phyloP scores from a whole-genome alignment of 2,113 vertebrate genomes.

The Callaeas wilsoni region DNA sequence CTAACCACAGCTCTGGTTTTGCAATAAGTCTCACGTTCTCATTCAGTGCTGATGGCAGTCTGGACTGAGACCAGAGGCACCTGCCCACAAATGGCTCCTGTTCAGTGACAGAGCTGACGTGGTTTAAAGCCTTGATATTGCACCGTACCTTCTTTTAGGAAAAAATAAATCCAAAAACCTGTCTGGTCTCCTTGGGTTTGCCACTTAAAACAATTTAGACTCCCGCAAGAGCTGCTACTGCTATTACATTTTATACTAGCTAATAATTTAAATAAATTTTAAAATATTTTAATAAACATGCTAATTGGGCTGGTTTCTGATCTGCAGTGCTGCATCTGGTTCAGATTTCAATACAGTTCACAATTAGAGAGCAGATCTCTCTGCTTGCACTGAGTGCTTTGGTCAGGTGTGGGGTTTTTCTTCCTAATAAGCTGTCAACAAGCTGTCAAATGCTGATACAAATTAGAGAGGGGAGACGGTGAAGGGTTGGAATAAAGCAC shows the following conservation, averaged over 20 bases:
- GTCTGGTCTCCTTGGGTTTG: not conserved
- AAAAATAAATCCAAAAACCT: not conserved
- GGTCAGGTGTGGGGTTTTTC: not conserved
- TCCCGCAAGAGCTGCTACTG: not conserved
- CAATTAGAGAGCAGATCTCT: not conserved
- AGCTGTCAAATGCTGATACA: conserved; percentile 6
- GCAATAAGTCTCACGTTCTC: fast-evolving
- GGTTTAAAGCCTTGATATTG: not conserved
- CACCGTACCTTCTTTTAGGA: not conserved
- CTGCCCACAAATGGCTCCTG: not conserved
- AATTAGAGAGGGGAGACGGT: not conserved
- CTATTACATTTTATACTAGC: not conserved
- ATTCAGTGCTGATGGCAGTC: not conserved
- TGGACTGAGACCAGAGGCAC: not conserved
- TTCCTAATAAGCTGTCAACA: conserved; percentile 44
- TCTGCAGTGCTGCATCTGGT: not conserved
- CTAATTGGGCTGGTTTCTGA: conserved; percentile 3
- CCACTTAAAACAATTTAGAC: not conserved
- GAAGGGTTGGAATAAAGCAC: not conserved
- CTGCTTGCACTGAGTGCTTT: not conserved
- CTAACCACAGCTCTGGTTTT: not conserved
- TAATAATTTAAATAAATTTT: not conserved
- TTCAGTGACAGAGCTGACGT: not conserved
- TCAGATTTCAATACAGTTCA: not conserved
- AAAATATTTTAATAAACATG: not conserved